These are phyloP conservation scores for Stomatorhinus walkeri DNA, from an alignment of 2,797 vertebrate species.

Conservation along the genomic window DNA sequence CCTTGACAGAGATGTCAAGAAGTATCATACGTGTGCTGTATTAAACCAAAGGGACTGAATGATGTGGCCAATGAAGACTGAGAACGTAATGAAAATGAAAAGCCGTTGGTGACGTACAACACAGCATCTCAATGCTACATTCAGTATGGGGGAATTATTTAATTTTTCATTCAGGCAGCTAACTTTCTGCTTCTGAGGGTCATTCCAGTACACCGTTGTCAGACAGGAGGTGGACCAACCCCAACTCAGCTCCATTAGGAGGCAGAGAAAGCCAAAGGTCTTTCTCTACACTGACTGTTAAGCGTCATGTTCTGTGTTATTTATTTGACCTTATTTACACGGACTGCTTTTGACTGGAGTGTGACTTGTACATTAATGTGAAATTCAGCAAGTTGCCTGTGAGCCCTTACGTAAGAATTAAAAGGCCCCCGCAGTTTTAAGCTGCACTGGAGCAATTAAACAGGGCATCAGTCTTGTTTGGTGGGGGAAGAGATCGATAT, in stretches of 20 bases:
- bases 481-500: neutral
- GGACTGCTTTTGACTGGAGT: neutral
- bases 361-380: neutral
- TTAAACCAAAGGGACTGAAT: neutral
- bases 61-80: neutral
- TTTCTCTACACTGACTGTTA: neutral
- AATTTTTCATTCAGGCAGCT: neutral
- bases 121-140: neutral
- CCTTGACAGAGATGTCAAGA: neutral
- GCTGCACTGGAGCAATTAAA: neutral
- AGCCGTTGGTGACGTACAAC: neutral
- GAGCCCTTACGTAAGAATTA: neutral
- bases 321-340: neutral
- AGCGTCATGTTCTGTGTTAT: neutral
- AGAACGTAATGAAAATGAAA: neutral
- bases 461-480: neutral
- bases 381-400: neutral
- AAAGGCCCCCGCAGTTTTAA: neutral
- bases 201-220: neutral
- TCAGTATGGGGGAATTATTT: neutral
- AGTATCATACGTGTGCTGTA: neutral
- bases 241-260: neutral
- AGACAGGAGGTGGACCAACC: neutral
- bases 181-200: neutral
- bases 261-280: neutral